phyloP scores from a whole-genome alignment of 2,797 vertebrate genomes.

The Falco rusticolus region DNA sequence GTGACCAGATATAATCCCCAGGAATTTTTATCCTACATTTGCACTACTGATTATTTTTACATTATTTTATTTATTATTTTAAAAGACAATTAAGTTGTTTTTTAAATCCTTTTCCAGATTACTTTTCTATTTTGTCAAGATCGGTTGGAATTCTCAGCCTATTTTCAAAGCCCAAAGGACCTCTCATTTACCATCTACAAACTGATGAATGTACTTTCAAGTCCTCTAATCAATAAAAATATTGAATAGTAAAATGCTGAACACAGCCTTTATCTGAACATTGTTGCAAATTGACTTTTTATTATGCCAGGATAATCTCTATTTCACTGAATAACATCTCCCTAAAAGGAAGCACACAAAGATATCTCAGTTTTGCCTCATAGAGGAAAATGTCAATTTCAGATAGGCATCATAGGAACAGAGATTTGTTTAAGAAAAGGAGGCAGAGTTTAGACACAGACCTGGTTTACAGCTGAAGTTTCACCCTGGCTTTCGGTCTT shows the following conservation, averaged over 20 bases:
- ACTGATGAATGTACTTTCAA: neutral
- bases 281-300: neutral
- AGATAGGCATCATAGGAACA: neutral
- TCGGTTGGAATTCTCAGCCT: neutral
- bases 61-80: neutral
- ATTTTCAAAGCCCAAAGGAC: neutral
- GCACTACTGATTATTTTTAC: neutral
- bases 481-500: neutral
- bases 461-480: neutral
- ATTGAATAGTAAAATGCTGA: neutral
- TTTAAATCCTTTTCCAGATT: neutral
- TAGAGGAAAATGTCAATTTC: neutral
- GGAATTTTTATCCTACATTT: neutral
- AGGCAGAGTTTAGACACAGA: neutral
- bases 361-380: neutral
- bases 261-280: neutral
- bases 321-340: neutral
- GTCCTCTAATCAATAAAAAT: neutral
- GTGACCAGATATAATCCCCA: neutral
- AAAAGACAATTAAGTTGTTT: neutral
- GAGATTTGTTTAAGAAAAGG: neutral
- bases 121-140: neutral
- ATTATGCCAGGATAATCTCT: neutral
- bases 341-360: neutral
- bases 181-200: neutral